phyloP scores from a whole-genome alignment of 2,888 invertebrate species.

The Alsophila aescularia region DNA sequence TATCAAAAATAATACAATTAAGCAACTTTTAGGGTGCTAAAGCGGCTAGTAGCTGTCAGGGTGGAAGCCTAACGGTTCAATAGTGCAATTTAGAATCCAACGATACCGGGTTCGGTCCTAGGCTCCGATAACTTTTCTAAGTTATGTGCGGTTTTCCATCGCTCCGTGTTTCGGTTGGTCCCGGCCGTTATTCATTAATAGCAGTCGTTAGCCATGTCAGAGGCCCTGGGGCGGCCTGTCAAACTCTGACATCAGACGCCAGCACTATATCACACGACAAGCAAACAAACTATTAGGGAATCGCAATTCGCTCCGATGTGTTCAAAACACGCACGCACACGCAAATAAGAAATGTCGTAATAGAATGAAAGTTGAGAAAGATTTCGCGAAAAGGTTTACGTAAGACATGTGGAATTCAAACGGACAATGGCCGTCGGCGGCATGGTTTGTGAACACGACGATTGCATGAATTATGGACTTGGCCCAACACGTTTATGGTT shows the following conservation, averaged over 20 bases:
- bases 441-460: slow-evolving; percentile 46
- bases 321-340: slow-evolving; percentile 47
- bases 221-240: too few relatives aligned
- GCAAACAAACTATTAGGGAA: slow-evolving; percentile 15
- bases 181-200: too few relatives aligned
- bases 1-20: neutral
- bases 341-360: slow-evolving; percentile 52
- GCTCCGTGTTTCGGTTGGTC: too few relatives aligned
- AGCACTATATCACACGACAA: too few relatives aligned
- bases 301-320: slow-evolving; percentile 25
- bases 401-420: slow-evolving; percentile 46
- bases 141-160: too few relatives aligned
- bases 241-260: too few relatives aligned
- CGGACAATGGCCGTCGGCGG: slow-evolving; percentile 39
- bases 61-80: too few relatives aligned
- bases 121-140: too few relatives aligned
- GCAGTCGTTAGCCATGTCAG: too few relatives aligned
- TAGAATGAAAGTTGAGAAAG: slow-evolving; percentile 62
- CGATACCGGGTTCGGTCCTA: too few relatives aligned
- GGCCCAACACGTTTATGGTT: slow-evolving; percentile 23
- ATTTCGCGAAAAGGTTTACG: slow-evolving; percentile 53
- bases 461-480: slow-evolving; percentile 37
- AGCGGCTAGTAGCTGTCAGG: too few relatives aligned
- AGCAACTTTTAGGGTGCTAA: neutral
- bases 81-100: too few relatives aligned